These are phyloP conservation scores for Wiebesia pumilae DNA, from an alignment of 1,140 invertebrate species.

Conservation along the genomic window DNA sequence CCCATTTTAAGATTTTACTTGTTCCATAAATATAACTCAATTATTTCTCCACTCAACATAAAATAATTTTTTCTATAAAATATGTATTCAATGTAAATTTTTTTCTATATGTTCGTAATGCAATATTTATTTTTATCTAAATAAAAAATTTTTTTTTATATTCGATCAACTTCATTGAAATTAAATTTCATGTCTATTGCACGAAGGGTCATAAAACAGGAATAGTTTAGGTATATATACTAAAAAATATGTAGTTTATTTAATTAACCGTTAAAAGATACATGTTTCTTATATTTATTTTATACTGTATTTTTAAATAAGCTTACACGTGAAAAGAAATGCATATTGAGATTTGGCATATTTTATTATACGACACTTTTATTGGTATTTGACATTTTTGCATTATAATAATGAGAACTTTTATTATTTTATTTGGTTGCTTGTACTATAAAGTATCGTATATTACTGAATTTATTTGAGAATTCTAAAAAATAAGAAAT, in stretches of 20 bases:
- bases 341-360: background rate
- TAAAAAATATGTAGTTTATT: background rate
- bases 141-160: no score
- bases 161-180: background rate
- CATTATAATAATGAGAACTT: background rate
- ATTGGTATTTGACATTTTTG: background rate
- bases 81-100: no score
- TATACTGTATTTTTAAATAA: background rate
- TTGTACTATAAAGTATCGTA: background rate
- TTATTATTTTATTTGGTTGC: background rate
- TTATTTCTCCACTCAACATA: no score
- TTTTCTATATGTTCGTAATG: no score
- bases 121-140: no score
- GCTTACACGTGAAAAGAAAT: conserved; percentile 8
- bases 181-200: background rate
- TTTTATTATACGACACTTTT: background rate
- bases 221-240: background rate
- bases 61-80: no score
- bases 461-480: background rate
- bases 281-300: no score
- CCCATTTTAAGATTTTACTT: no score
- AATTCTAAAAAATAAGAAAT: background rate
- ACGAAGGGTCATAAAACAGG: background rate
- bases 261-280: no score
- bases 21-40: no score